A percentile compares a stretch with the other conserved stretches of the same genome.
These are phyloP conservation scores for Brachionus rotundiformis DNA, from an alignment of 1,140 invertebrate species.

Conservation along the genomic window DNA sequence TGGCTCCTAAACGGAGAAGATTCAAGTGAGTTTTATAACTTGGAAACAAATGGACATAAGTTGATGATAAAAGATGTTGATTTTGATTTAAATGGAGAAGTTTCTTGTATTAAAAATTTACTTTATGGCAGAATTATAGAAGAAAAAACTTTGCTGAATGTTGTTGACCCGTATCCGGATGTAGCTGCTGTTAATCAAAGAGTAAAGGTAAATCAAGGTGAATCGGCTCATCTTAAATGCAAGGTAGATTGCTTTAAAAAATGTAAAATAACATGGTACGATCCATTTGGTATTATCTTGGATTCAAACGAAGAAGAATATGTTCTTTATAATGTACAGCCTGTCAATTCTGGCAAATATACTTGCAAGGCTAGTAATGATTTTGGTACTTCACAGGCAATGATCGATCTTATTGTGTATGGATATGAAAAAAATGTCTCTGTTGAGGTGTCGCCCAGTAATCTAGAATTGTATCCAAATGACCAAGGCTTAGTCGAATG, in stretches of 20 bases:
- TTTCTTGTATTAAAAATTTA: slow-evolving; percentile 31
- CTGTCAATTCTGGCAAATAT: not conserved
- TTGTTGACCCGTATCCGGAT: not conserved
- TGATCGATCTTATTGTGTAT: not conserved
- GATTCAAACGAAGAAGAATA: not conserved
- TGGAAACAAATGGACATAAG: not conserved
- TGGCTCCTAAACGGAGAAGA: not conserved
- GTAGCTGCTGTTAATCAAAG: not conserved
- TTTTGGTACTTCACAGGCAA: not conserved
- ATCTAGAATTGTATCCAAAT: not conserved
- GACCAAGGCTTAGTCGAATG: not conserved
- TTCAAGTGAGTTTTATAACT: not conserved
- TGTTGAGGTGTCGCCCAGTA: not conserved
- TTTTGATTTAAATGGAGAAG: slow-evolving; percentile 5
- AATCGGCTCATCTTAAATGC: not conserved
- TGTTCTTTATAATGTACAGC: not conserved
- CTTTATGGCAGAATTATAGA: not conserved
- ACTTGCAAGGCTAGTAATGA: not conserved
- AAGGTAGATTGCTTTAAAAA: not conserved
- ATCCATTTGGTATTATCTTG: not conserved
- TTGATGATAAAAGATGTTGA: not conserved
- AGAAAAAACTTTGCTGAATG: not conserved
- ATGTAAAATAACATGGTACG: slow-evolving; percentile 12
- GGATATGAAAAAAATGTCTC: not conserved
- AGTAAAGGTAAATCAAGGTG: not conserved